Percentiles rank a stretch among this genome's conserved stretches.
phyloP scores from a whole-genome alignment of 2,797 vertebrate species.

The Coregonus suidteri region DNA sequence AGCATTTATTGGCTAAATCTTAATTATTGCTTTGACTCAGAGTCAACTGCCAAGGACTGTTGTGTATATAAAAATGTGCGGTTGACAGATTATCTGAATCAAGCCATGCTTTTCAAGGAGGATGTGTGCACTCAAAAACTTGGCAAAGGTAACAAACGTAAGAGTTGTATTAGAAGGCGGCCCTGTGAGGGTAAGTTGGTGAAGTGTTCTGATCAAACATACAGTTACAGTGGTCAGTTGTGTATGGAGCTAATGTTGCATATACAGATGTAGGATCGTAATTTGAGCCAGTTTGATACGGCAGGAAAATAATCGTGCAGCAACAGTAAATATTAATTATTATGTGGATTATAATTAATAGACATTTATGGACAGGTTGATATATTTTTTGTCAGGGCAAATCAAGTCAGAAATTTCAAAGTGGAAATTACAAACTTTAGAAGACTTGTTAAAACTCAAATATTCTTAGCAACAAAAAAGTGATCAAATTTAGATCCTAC shows the following conservation, averaged over 20 bases:
- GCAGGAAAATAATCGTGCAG: no score
- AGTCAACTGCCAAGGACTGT: conserved; percentile 59
- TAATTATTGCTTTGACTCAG: conserved; percentile 74
- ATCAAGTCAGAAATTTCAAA: no score
- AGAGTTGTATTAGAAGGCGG: conserved; percentile 42
- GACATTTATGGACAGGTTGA: no score
- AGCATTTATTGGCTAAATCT: conserved; percentile 68
- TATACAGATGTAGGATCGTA: background rate
- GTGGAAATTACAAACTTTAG: no score
- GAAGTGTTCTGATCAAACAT: background rate
- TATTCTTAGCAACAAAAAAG: no score
- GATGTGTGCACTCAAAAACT: conserved; percentile 38
- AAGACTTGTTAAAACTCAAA: no score
- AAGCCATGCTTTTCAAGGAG: conserved; percentile 36
- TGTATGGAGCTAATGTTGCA: background rate
- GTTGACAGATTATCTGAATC: conserved; percentile 59
- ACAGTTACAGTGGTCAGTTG: background rate
- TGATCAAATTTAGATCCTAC: no score
- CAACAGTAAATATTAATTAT: no score
- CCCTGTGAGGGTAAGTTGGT: conserved; percentile 38
- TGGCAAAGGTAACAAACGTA: conserved; percentile 28
- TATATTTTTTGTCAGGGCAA: no score
- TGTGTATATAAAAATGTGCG: conserved; percentile 68
- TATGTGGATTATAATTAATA: no score
- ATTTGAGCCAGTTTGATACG: no score